phyloP scores from a whole-genome alignment of 2,797 vertebrate genomes.

The Coreius guichenoti region DNA sequence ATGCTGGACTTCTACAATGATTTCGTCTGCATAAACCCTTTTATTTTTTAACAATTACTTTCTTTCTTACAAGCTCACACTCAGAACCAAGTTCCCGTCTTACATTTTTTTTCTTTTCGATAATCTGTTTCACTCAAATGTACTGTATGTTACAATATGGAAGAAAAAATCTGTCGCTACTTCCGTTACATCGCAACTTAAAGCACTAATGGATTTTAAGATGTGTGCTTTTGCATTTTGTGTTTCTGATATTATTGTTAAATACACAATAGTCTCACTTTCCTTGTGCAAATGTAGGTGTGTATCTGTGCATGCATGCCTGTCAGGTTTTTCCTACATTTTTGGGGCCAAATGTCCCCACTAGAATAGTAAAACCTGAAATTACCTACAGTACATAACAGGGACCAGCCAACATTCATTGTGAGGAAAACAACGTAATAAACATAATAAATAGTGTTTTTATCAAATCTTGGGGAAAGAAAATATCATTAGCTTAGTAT shows the following conservation, averaged over 20 bases:
- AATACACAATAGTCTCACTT: background rate
- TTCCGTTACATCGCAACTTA: background rate
- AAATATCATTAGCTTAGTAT: background rate
- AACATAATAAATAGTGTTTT: background rate
- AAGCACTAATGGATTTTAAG: background rate
- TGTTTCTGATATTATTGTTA: constrained; percentile 7
- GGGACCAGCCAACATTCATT: background rate
- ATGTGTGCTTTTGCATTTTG: background rate
- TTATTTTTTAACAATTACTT: too few species aligned
- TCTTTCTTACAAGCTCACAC: background rate
- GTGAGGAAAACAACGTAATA: background rate
- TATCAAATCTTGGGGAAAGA: background rate
- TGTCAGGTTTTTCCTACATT: background rate
- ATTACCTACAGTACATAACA: background rate
- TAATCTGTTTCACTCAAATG: background rate
- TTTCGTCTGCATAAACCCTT: background rate
- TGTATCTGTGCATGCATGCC: background rate
- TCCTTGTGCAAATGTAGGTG: background rate
- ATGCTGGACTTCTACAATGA: background rate
- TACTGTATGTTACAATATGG: too few species aligned
- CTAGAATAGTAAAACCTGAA: background rate
- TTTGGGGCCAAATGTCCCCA: background rate
- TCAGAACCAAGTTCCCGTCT: background rate
- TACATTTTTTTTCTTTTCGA: background rate
- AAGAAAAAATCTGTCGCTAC: background rate